phyloP scores from a whole-genome alignment of 1,140 invertebrate species.

The Scylla paramamosain region DNA sequence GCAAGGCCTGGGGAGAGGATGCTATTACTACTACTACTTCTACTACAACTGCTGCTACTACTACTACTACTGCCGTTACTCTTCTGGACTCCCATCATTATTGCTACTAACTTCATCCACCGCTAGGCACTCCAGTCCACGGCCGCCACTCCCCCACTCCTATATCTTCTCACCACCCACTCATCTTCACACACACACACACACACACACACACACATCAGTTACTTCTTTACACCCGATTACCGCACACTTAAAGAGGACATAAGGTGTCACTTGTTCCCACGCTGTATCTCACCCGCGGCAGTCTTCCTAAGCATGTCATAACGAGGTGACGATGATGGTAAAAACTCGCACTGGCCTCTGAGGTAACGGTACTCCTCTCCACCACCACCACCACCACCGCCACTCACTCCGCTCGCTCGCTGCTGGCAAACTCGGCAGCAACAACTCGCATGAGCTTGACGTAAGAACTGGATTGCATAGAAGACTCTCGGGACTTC shows the following conservation, averaged over 20 bases:
- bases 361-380: neutral
- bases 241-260: too few species aligned
- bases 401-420: too few species aligned
- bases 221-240: neutral
- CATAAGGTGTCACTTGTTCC: neutral
- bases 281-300: neutral
- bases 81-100: neutral
- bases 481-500: neutral
- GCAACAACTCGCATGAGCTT: neutral
- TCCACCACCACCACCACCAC: too few species aligned
- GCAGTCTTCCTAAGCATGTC: neutral
- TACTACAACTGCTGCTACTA: neutral
- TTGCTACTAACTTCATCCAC: neutral
- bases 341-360: neutral
- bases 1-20: neutral
- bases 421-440: too few species aligned
- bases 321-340: neutral
- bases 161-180: too few species aligned
- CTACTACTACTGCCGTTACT: neutral
- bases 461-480: conserved; percentile 13
- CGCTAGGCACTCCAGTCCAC: neutral
- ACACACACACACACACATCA: neutral
- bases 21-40: neutral
- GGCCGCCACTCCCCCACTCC: neutral
- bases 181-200: neutral